Conservation (phyloP, 2,113 vertebrate genomes). For the Anser cygnoides region DNA sequence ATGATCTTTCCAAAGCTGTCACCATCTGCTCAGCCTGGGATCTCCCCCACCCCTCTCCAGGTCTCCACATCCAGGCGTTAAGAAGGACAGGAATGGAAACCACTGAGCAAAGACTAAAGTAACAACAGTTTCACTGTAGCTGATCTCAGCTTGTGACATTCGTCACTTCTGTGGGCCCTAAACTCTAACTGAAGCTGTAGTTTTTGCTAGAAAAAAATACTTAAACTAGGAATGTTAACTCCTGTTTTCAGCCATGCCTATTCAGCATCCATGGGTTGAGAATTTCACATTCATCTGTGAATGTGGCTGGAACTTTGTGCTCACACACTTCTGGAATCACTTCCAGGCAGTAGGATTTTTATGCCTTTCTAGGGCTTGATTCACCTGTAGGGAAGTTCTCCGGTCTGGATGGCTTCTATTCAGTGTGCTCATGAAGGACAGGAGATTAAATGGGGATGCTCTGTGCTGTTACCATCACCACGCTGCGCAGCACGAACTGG, state of each 20-base stretch:
- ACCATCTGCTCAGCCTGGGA: neutral
- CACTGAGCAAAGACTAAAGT: neutral
- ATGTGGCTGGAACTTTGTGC: neutral
- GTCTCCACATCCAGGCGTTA: neutral
- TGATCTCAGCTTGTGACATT: neutral
- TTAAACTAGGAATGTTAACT: neutral
- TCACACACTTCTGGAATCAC: neutral
- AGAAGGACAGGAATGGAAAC: neutral
- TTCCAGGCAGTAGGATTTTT: neutral
- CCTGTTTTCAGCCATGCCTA: neutral
- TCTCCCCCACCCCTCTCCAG: neutral
- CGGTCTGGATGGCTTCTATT: neutral
- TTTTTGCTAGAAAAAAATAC: neutral
- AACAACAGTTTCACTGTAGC: neutral
- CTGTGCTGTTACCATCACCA: neutral
- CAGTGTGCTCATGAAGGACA: neutral
- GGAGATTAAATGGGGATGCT: neutral
- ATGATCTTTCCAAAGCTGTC: neutral
- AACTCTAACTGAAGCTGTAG: neutral
- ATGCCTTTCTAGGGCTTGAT: neutral
- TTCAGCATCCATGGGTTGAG: accelerated
- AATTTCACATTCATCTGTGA: neutral
- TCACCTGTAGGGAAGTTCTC: neutral
- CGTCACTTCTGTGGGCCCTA: neutral
- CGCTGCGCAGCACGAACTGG: neutral